Conservation (phyloP, 2,113 vertebrate species). For the Labeo rohita region DNA sequence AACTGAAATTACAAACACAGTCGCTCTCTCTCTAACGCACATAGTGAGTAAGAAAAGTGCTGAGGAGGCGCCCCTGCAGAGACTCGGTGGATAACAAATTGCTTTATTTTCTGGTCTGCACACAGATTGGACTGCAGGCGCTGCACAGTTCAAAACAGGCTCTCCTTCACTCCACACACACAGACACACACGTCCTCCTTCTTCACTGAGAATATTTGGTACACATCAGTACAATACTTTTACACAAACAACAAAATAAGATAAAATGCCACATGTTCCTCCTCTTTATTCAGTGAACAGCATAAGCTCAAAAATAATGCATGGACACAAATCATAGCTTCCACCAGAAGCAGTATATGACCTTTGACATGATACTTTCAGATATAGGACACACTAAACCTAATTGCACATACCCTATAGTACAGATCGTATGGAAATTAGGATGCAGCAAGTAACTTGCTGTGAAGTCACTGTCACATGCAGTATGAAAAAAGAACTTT, state of each 20-base stretch:
- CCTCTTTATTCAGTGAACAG: no score
- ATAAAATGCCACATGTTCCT: no score
- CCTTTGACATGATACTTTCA: neutral
- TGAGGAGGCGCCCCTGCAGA: slow-evolving; percentile 58
- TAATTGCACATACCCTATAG: neutral
- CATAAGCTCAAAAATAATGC: no score
- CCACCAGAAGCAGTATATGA: neutral
- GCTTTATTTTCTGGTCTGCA: slow-evolving; percentile 61
- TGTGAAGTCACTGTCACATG: neutral
- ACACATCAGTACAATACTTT: no score
- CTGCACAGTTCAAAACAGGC: slow-evolving; percentile 51
- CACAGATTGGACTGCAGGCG: slow-evolving; percentile 56
- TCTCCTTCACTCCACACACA: slow-evolving; percentile 37
- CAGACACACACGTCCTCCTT: neutral
- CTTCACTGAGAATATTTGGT: neutral
- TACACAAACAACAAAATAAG: no score
- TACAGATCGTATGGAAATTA: neutral
- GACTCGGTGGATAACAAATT: slow-evolving; percentile 66
- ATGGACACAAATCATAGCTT: no score
- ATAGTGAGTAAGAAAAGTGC: slow-evolving; percentile 52
- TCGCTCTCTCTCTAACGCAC: slow-evolving; percentile 16
- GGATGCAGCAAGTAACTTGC: neutral
- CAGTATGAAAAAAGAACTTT: neutral
- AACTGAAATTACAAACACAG: slow-evolving; percentile 47
- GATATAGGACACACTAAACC: neutral